Evolutionary conservation across 2,797 vertebrate species (phyloP).

Genomic region (Muraenolepis orangiensis): DNA sequence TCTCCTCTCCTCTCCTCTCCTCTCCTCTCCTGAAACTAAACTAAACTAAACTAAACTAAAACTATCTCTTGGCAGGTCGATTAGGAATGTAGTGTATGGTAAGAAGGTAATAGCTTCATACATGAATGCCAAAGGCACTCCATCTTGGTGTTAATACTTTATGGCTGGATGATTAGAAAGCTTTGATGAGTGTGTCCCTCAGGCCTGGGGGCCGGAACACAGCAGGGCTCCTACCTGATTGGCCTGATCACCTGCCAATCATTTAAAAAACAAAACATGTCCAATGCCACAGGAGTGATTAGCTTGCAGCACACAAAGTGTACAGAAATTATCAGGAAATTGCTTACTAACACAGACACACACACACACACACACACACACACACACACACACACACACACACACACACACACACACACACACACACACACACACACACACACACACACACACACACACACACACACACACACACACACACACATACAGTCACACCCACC

Average conservation of each 20-base stretch:
- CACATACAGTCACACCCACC: background rate
- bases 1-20: background rate
- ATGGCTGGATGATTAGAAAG: slow-evolving; percentile 20
- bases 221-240: slow-evolving; percentile 16
- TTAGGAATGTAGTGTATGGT: background rate
- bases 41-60: background rate
- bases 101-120: slow-evolving; percentile 1
- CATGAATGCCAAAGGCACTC: slow-evolving; percentile 5
- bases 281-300: slow-evolving; percentile 24
- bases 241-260: slow-evolving; percentile 7
- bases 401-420: background rate
- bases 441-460: background rate
- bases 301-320: slow-evolving; percentile 23
- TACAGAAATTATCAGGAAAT: background rate
- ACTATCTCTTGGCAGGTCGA: background rate
- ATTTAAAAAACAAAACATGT: slow-evolving; percentile 19
- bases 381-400: background rate
- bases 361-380: background rate
- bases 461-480: no score
- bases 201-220: slow-evolving; percentile 12
- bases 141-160: slow-evolving; percentile 19
- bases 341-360: background rate
- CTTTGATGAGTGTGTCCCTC: slow-evolving; percentile 12
- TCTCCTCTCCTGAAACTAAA: background rate
- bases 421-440: background rate